A percentile compares a stretch with the other conserved stretches of the same genome.
These are phyloP conservation scores for Agonum fuliginosum DNA, from an alignment of 2,888 invertebrate genomes.

Conservation along the genomic window DNA sequence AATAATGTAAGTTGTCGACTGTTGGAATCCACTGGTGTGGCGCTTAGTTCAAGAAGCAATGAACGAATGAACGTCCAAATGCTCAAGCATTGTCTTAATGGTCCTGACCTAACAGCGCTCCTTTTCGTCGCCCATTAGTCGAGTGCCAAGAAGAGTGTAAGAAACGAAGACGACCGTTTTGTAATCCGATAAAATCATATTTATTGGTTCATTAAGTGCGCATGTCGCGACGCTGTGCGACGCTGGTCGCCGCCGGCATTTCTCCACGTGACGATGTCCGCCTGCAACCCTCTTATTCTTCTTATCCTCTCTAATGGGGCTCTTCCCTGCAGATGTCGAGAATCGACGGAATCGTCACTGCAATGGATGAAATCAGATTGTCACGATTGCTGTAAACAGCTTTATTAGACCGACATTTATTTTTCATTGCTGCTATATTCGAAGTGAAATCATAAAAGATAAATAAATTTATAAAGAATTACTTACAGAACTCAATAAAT, in stretches of 20 bases:
- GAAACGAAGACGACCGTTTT: constrained; percentile 61
- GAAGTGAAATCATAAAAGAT: neutral
- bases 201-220: constrained; percentile 65
- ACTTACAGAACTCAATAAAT: no score
- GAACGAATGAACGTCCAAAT: neutral
- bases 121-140: constrained; percentile 48
- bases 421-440: neutral
- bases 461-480: no score
- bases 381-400: constrained; percentile 33
- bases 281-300: constrained; percentile 10
- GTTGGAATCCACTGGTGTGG: neutral
- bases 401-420: constrained; percentile 36
- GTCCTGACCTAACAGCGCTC: constrained; percentile 46
- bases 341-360: constrained; percentile 1
- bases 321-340: constrained; percentile 20
- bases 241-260: constrained; percentile 30
- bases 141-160: constrained; percentile 48
- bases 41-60: neutral
- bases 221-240: constrained; percentile 38
- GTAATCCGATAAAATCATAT: constrained; percentile 65
- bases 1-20: neutral
- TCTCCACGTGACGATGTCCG: constrained; percentile 23
- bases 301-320: constrained; percentile 33
- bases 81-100: constrained; percentile 49
- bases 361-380: constrained; percentile 36